A percentile compares a stretch with the other conserved stretches of the same genome.
Evolutionary conservation across 2,113 vertebrate species (phyloP).

Genomic region (Psilopogon haemacephalus): DNA sequence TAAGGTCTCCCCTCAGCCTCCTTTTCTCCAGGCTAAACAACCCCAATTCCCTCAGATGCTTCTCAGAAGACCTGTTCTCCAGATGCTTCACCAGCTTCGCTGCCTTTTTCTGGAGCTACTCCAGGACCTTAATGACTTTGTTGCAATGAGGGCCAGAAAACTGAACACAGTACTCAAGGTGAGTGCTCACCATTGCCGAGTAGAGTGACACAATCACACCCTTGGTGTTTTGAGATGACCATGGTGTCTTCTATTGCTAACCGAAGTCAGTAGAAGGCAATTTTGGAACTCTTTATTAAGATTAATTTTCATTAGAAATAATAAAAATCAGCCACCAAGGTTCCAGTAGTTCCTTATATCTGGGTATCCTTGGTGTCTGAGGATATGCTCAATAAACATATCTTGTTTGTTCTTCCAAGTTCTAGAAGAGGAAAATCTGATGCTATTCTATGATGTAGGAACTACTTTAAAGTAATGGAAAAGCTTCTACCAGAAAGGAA

Average conservation of each 20-base stretch:
- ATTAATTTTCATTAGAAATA: neutral
- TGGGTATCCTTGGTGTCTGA: neutral
- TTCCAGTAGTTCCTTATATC: neutral
- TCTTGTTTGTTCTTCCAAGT: neutral
- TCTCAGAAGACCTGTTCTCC: too few relatives aligned
- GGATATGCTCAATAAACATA: neutral
- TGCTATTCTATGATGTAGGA: neutral
- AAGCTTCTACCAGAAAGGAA: neutral
- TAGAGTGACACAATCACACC: too few relatives aligned
- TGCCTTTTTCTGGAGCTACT: too few relatives aligned
- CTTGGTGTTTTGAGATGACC: neutral
- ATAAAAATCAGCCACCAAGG: neutral
- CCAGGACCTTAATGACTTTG: too few relatives aligned
- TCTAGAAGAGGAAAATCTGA: neutral
- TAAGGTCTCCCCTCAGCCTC: too few relatives aligned
- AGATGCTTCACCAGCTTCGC: too few relatives aligned
- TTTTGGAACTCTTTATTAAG: neutral
- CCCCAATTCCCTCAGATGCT: too few relatives aligned
- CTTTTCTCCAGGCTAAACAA: too few relatives aligned
- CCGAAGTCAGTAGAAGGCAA: neutral
- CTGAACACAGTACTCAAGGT: too few relatives aligned
- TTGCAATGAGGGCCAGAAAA: too few relatives aligned
- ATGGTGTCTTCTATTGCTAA: neutral
- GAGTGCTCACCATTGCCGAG: too few relatives aligned
- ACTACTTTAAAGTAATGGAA: neutral